Conservation (phyloP, 2,888 invertebrate species). For the Cordilura impudica region DNA sequence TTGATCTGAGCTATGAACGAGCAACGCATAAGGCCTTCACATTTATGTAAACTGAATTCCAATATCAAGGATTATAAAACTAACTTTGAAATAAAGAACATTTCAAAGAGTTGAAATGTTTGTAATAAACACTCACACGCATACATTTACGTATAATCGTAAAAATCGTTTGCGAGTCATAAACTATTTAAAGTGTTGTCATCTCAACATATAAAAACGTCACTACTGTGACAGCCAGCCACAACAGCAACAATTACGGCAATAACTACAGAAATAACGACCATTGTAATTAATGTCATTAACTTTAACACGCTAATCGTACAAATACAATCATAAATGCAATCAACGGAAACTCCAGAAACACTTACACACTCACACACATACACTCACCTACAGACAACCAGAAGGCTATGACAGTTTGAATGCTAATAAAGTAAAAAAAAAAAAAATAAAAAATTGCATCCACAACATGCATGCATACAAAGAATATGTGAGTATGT, state of each 20-base stretch:
- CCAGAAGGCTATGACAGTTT: neutral
- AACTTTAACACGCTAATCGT: conserved; percentile 34
- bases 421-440: conserved; percentile 16
- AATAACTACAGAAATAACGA: neutral
- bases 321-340: neutral
- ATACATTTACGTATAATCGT: too few species aligned
- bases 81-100: neutral
- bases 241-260: neutral
- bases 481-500: neutral
- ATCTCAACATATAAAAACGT: conserved; percentile 33
- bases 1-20: conserved; percentile 6
- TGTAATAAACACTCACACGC: too few species aligned
- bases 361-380: neutral
- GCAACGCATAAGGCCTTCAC: conserved; percentile 43
- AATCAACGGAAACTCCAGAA: neutral
- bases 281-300: conserved; percentile 51
- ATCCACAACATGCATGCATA: neutral
- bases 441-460: conserved; percentile 38
- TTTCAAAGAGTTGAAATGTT: neutral
- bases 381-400: neutral
- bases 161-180: too few species aligned
- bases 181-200: conserved; percentile 25
- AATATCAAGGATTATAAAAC: conserved; percentile 52
- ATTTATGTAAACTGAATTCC: conserved; percentile 31
- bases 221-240: conserved; percentile 43